Base-by-base conservation (phyloP, 2,888 invertebrate genomes). In the Lottia scabra region DNA sequence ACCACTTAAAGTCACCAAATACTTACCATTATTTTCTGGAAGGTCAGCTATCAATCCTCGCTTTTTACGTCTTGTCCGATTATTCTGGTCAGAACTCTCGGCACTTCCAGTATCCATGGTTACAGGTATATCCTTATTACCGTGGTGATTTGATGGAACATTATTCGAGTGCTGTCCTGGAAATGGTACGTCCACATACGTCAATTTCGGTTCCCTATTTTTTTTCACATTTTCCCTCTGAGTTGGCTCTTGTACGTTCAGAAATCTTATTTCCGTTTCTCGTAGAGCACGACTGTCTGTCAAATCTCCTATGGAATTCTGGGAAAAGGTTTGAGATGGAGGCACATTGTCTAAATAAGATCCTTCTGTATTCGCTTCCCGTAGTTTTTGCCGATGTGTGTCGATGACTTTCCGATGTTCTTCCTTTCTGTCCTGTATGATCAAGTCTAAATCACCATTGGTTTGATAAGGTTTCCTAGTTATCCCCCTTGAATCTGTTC, bases 201-300 rank as follows among this genome's bases (percentile, higher is more conserved):
- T 79, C 46, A 82, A 67, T 19, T 73, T 69, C 26, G 75, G 56
- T 16, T 64, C 63, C 45, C 69, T 63, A 46, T 23, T 48, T 23
- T 44, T 45, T 19, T 48, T 27, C n/a, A 62, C 27, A 30, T 45
- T 62, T 16, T 13, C 64, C 43, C 38, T 68, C 15, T 63, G 27
- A 4, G 71, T 48, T 63, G 70, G 62, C 44, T 30, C 73, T 70
- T 82, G 73, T 68, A 84, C 81, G 70, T 85, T 85, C 23, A 85
- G 73, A 74, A 85, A 85, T 65, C 82, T 76, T 44, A 85, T 82
- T 67, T 85, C 83, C 0, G 85, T 85, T 73, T 85, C 84, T 45
- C 84, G 74, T 44, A 85, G 77, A 63, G 84, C 84, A 8, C 82
- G 71, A 19, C 84, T 81, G 75, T 84, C 81, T 38, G 84, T 85